These are phyloP conservation scores for Barnardius zonarius DNA, from an alignment of 2,113 vertebrate species.

Conservation along the genomic window DNA sequence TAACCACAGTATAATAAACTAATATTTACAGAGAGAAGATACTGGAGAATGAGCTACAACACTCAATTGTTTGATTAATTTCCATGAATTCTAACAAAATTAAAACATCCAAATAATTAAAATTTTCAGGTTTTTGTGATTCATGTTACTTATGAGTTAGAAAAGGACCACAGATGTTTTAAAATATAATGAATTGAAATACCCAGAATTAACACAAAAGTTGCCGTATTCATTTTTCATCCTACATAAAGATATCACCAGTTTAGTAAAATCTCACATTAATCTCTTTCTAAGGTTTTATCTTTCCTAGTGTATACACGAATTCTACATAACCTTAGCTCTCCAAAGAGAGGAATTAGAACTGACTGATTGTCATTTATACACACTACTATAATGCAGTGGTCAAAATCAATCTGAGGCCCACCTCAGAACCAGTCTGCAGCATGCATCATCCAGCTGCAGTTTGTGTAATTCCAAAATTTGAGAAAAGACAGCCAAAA, in stretches of 20 bases:
- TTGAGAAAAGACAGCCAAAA: constrained; percentile 81
- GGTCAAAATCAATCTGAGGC: constrained; percentile 75
- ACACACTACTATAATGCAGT: constrained; percentile 83
- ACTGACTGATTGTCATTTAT: constrained; percentile 79
- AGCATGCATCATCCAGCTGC: constrained; percentile 59
- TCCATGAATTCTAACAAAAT: constrained; percentile 50
- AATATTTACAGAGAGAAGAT: constrained; percentile 73
- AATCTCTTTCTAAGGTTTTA: constrained; percentile 70
- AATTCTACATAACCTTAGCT: constrained; percentile 68
- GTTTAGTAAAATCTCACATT: constrained; percentile 55
- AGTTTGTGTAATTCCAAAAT: constrained; percentile 58
- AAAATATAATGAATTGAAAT: constrained; percentile 46
- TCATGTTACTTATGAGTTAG: constrained; percentile 46
- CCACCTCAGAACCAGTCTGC: constrained; percentile 66
- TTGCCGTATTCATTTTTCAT: constrained; percentile 47
- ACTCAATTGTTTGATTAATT: constrained; percentile 50
- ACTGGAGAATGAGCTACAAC: constrained; percentile 65
- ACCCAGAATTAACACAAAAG: constrained; percentile 39
- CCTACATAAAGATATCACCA: constrained; percentile 59
- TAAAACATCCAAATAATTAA: constrained; percentile 62
- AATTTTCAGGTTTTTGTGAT: constrained; percentile 11
- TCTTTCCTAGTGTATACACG: constrained; percentile 57
- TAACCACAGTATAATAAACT: constrained; percentile 60
- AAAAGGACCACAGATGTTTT: constrained; percentile 9
- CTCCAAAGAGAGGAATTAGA: constrained; percentile 74